Evolutionary conservation across 2,888 invertebrate species (phyloP).

Genomic region (Eulithis prunata): DNA sequence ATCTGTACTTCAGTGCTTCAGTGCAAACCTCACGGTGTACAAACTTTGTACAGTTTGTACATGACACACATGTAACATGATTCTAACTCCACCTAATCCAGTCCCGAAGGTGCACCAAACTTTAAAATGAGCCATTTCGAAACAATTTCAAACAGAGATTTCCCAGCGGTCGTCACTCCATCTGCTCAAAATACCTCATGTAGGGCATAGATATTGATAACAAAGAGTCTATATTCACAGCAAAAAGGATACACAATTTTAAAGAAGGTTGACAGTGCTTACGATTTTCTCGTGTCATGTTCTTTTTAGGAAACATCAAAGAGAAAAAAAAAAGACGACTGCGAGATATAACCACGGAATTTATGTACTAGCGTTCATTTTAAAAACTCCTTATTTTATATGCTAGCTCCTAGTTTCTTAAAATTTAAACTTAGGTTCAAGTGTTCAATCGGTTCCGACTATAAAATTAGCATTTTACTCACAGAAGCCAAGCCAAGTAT

Average conservation of each 20-base stretch:
- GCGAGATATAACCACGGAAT: too few species aligned
- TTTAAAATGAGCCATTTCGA: conserved; percentile 75
- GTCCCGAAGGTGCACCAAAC: conserved; percentile 51
- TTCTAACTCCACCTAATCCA: conserved; percentile 37
- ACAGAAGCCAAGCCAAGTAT: too few species aligned
- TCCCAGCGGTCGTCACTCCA: conserved; percentile 59
- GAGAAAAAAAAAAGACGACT: too few species aligned
- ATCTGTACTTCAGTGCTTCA: conserved; percentile 7
- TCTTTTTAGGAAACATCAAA: too few species aligned
- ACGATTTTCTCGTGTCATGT: too few species aligned
- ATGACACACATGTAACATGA: conserved; percentile 39
- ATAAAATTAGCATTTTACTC: neutral
- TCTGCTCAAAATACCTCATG: conserved; percentile 48
- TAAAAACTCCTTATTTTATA: too few species aligned
- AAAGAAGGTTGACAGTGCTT: too few species aligned
- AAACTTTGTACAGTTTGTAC: neutral
- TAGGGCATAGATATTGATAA: conserved; percentile 48
- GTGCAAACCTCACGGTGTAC: neutral
- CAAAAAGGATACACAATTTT: conserved; percentile 16
- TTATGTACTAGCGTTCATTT: too few species aligned
- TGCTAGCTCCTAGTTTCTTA: too few species aligned
- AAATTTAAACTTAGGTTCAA: too few species aligned
- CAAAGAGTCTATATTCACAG: conserved; percentile 37
- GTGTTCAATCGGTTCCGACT: neutral
- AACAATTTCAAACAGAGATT: conserved; percentile 77